Percentiles rank a stretch among this genome's conserved stretches.
Evolutionary conservation across 1,140 invertebrate genomes (phyloP).

Genomic region (Platyscapa corneri): DNA sequence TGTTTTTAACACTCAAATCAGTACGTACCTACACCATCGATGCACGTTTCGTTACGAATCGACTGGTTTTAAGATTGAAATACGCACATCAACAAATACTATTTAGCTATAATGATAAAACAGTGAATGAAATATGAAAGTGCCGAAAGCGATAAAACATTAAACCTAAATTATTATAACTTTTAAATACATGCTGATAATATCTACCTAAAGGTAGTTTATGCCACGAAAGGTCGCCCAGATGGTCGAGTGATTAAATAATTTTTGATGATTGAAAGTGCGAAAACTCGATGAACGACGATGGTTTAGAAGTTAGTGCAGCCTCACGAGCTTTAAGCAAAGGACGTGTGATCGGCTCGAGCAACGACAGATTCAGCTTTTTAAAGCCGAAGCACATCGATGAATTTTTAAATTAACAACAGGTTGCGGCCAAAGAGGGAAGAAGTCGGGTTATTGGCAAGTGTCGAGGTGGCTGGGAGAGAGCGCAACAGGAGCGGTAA

Average conservation of each 20-base stretch:
- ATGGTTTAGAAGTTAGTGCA: slow-evolving; percentile 38
- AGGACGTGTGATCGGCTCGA: too few species aligned
- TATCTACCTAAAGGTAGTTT: slow-evolving; percentile 62
- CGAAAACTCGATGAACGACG: slow-evolving; percentile 59
- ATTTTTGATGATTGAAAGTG: slow-evolving; percentile 40
- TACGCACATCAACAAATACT: neutral
- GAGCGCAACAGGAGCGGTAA: too few species aligned
- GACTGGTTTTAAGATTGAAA: slow-evolving; percentile 19
- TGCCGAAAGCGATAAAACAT: slow-evolving; percentile 41
- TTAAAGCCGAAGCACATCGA: too few species aligned
- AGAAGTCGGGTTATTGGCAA: too few species aligned
- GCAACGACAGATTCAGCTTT: too few species aligned
- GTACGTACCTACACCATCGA: slow-evolving; percentile 39
- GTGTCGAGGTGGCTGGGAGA: too few species aligned
- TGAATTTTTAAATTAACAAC: too few species aligned
- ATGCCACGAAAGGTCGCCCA: slow-evolving; percentile 73
- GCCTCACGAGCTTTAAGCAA: too few species aligned
- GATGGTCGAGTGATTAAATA: slow-evolving; percentile 23
- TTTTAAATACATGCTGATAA: slow-evolving; percentile 43
- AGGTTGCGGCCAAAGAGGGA: too few species aligned
- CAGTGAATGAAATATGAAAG: slow-evolving; percentile 10
- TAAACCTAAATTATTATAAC: slow-evolving; percentile 31
- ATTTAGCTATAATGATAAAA: neutral
- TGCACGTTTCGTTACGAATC: slow-evolving; percentile 17
- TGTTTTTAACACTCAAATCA: slow-evolving; percentile 23